Base-by-base conservation (phyloP, 2,113 vertebrate species). In the Nothobranchius kuhntae region DNA sequence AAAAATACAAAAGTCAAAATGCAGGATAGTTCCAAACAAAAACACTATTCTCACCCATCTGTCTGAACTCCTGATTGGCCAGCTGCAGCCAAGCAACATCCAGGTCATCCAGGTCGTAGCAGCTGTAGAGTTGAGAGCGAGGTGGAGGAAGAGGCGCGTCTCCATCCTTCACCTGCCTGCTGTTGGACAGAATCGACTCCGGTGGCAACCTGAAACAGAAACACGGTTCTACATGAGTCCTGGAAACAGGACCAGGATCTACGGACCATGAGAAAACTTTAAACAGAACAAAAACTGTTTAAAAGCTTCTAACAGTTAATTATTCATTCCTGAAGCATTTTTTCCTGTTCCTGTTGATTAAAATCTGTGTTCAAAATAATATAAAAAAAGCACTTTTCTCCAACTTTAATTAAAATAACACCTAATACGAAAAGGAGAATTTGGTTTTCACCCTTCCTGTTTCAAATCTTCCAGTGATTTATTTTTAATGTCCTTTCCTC, bases 51-150 rank as follows among this genome's bases (percentile, higher is more conserved):
- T 86, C 91, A 99, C 97, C 95, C 94, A 98, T 95, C 82, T 95
- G 94, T 89, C 93, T 96, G 71, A 98, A 96, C 89, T 98, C 96
- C 1, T 90, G 89, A 84, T 99, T 99, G 69, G 95, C 94, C 55
- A 98, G 92, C 65, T 96, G 95, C 88, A 99, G 86, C 97, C 97
- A 99, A 83, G 92, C 92, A 35, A 96, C 95, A 15, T 99, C 97
- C 6, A 96, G 93, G 85, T 99, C 97, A 0, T 99, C 96, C 91
- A 98, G 93, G 93, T 98, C 95, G n/a, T 98, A 99, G 87, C 93
- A 95, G 86, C 94, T 94, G 81, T 94, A 71, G 42, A 89, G 93
- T 44, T 94, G 92, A 62, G 62, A 42, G 9, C 93, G 88, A 14
- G 80, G 62, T 45, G 65, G 63, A 44, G 15, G 77, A 44, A 9